Base-by-base conservation (phyloP, 2,888 invertebrate species). In the Chloroclystis v-ata region DNA sequence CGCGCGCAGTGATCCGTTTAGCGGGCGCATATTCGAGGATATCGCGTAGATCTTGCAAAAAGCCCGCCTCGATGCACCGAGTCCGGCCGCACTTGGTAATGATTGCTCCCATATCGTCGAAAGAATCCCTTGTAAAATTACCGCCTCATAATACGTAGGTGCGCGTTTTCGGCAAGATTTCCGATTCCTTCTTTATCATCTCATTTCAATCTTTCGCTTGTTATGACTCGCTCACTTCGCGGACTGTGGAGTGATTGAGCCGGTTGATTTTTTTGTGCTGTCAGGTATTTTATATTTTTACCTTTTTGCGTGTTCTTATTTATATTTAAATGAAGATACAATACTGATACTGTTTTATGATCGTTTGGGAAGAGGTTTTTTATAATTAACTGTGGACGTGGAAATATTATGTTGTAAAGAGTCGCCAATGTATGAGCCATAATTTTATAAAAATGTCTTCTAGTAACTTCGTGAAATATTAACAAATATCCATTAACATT, bases 91-190 rank as follows among this genome's bases (percentile, higher is more conserved):
- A 60, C 65, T 61, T 63, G 63, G 74, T 83, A 84, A 85, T 84
- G 79, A 86, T 81, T 83, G 81, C 74, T 70, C 70, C 76, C 82
- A 80, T 85, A 85, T 86, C 84, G 74, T 78, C 71, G 60, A 54
- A 69, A 65, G 79, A 82, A 85, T 85, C 80, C 82, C 83, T 84
- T 82, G 69, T 69, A 78, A 81, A 81, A 86, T 85, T 78, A 84
- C 84, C 83, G 81, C 72, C 67, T 75, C 65, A 71, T 84, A 84
- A 82, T 82, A 78, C 73, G 75, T 74, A 72, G 67, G 75, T 74
- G 70, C 72, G 74, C 75, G 80, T 82, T 85, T 86, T 86, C 72
- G 85, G 82, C 76, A 77, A 85, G 81, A 83, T 85, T 82, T 79
- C 80, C 73, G 81, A 85, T 84, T 82, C 69, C 52, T 39, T 67